Percentiles rank a stretch among this genome's conserved stretches.
Conservation (phyloP, 2,888 invertebrate genomes). For the Metalampra italica region DNA sequence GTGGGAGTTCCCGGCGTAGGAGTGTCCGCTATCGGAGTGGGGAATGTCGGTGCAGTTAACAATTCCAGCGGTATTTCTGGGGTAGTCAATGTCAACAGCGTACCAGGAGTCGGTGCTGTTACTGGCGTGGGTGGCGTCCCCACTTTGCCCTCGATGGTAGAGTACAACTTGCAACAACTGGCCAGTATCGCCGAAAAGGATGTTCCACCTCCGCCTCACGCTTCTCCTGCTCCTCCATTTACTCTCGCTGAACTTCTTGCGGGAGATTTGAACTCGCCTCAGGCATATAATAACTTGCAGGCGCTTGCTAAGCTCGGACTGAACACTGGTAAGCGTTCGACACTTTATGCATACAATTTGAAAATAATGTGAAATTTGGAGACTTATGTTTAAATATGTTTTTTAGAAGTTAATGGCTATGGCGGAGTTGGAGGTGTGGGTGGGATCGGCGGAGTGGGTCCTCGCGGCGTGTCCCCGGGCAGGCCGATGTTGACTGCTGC, state of each 20-base stretch:
- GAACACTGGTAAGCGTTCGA: conserved; percentile 77
- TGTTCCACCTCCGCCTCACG: conserved; percentile 72
- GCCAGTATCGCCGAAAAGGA: conserved; percentile 89
- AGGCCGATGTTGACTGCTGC: conserved; percentile 63
- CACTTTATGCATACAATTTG: not conserved
- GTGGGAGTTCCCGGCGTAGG: conserved; percentile 36
- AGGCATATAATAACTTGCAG: conserved; percentile 92
- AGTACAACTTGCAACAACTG: conserved; percentile 91
- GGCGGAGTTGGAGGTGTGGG: conserved; percentile 60
- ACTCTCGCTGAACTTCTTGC: conserved; percentile 87
- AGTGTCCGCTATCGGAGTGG: conserved; percentile 46
- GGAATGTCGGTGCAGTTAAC: conserved; percentile 43
- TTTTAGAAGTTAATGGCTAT: conserved; percentile 71
- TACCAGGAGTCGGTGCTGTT: conserved; percentile 45
- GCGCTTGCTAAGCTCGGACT: conserved; percentile 92
- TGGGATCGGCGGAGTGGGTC: conserved; percentile 70
- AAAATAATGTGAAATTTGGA: too few relatives aligned
- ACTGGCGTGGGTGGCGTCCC: conserved; percentile 52
- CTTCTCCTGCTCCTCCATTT: conserved; percentile 82
- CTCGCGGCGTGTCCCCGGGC: conserved; percentile 74
- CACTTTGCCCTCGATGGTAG: conserved; percentile 84
- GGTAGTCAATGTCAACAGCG: conserved; percentile 53
- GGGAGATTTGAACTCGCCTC: conserved; percentile 83
- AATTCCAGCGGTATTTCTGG: conserved; percentile 50
- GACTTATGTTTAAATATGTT: not conserved